Conservation (phyloP, 2,888 invertebrate species). For the Epistrophe eligans region DNA sequence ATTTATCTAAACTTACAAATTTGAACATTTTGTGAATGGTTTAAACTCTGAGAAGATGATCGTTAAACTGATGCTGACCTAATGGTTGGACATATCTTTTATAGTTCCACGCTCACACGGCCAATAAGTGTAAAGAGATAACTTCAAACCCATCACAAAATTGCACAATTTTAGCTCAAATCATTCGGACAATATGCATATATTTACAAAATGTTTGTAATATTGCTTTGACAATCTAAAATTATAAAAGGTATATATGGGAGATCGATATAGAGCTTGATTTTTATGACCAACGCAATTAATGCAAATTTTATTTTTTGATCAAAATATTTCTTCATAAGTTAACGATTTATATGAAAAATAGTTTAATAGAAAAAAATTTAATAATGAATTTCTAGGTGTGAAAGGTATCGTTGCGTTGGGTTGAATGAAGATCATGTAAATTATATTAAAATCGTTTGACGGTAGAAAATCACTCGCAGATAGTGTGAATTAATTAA, state of each 20-base stretch:
- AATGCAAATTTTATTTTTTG: constrained; percentile 32
- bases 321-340: constrained; percentile 23
- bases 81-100: constrained; percentile 61
- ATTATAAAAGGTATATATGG: no score
- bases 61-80: constrained; percentile 55
- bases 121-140: background rate
- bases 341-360: background rate
- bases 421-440: background rate
- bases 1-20: constrained; percentile 42
- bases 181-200: constrained; percentile 14
- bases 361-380: no score
- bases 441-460: background rate
- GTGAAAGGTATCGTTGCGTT: background rate
- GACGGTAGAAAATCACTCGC: background rate
- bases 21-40: constrained; percentile 66
- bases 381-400: background rate
- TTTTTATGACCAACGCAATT: constrained; percentile 10
- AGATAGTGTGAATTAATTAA: background rate
- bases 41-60: constrained; percentile 52
- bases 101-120: constrained; percentile 28
- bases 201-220: constrained; percentile 30
- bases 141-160: background rate
- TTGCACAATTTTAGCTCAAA: constrained; percentile 30
- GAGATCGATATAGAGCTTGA: constrained; percentile 10
- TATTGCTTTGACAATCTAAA: background rate